phyloP scores from a whole-genome alignment of 2,113 vertebrate genomes.

The Azemiops feae region DNA sequence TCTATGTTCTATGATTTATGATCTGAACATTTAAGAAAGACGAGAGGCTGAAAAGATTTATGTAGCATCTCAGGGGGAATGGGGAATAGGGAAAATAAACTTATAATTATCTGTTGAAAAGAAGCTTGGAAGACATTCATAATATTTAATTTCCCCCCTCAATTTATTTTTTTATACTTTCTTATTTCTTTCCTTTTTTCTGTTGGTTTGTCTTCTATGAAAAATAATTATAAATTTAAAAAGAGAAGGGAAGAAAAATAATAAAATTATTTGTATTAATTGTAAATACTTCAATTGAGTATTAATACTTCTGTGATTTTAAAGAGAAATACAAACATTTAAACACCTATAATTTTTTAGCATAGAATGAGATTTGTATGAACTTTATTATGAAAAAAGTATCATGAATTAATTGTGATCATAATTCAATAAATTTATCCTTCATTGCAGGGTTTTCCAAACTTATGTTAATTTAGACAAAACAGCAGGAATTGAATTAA shows the following conservation, averaged over 20 bases:
- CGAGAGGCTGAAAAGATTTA: neutral
- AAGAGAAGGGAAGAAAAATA: neutral
- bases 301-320: neutral
- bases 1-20: neutral
- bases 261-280: neutral
- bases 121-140: neutral
- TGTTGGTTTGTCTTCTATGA: neutral
- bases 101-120: neutral
- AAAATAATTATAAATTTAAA: neutral
- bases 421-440: neutral
- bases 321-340: neutral
- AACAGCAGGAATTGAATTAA: neutral
- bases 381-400: neutral
- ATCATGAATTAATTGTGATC: neutral
- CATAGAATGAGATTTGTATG: neutral
- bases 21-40: neutral
- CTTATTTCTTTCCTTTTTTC: neutral
- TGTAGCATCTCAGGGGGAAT: neutral
- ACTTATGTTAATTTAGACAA: neutral
- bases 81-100: neutral
- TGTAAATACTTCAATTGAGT: neutral
- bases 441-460: neutral
- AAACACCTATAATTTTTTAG: neutral
- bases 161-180: neutral
- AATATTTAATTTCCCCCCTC: neutral